phyloP scores from a whole-genome alignment of 35 echinoderm and acorn worm species.

The Strongylocentrotus purpuratus region DNA sequence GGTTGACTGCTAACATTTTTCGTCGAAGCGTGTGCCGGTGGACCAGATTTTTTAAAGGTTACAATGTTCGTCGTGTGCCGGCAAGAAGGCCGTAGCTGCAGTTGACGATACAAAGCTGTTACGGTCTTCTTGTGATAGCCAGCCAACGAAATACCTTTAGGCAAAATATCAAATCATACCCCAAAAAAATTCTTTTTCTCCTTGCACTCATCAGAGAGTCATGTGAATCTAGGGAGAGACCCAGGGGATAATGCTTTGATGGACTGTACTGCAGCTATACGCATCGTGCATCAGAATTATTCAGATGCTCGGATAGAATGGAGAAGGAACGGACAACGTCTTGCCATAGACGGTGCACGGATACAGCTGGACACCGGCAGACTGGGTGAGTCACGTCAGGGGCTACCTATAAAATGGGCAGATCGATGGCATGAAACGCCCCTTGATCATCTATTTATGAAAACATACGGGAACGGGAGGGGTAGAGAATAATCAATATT shows the following conservation, averaged over 20 bases:
- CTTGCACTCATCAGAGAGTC: neutral
- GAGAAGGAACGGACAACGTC: neutral
- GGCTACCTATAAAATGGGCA: too few relatives aligned
- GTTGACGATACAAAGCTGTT: too few relatives aligned
- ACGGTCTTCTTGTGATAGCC: too few relatives aligned
- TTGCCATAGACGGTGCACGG: conserved; percentile 37
- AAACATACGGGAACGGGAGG: too few relatives aligned
- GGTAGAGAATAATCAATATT: too few relatives aligned
- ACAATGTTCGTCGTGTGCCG: too few relatives aligned
- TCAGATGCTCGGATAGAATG: conserved; percentile 45
- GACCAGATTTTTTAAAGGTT: too few relatives aligned
- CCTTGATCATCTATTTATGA: too few relatives aligned
- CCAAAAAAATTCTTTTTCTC: neutral
- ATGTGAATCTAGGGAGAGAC: neutral
- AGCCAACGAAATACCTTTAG: neutral
- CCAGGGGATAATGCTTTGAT: neutral
- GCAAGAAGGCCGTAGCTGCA: too few relatives aligned
- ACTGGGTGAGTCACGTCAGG: conserved; percentile 6
- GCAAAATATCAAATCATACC: neutral
- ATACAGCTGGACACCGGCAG: conserved; percentile 21
- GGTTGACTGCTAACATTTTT: too few relatives aligned
- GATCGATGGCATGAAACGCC: too few relatives aligned
- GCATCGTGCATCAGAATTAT: neutral
- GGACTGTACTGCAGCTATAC: conserved; percentile 17
- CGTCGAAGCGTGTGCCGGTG: too few relatives aligned